phyloP scores from a whole-genome alignment of 1,140 invertebrate species.

The Sycobia sp. region DNA sequence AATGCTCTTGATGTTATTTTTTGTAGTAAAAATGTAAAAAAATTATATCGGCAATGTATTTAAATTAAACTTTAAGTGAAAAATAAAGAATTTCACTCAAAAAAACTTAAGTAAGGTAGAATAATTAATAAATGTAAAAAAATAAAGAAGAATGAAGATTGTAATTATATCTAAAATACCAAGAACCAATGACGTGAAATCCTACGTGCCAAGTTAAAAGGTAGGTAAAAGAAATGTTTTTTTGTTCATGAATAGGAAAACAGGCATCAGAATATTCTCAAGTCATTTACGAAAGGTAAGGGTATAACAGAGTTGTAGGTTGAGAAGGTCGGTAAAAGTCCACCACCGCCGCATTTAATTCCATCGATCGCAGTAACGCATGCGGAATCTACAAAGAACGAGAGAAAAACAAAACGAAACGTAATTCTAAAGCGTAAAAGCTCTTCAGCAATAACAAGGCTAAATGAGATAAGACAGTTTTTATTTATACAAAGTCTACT shows the following conservation, averaged over 20 bases:
- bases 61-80: too few relatives aligned
- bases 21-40: too few relatives aligned
- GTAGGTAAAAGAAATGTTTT: conserved; percentile 19
- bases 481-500: conserved; percentile 2
- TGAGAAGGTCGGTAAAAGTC: conserved; percentile 40
- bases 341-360: conserved; percentile 61
- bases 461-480: conserved; percentile 13
- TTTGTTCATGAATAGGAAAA: conserved; percentile 30
- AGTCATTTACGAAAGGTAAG: neutral
- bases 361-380: conserved; percentile 62
- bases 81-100: conserved; percentile 29
- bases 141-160: conserved; percentile 32
- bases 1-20: too few relatives aligned
- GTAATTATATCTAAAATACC: conserved; percentile 47
- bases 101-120: conserved; percentile 19
- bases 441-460: conserved; percentile 14
- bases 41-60: too few relatives aligned
- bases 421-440: conserved; percentile 30
- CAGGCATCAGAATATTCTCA: neutral
- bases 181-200: conserved; percentile 45
- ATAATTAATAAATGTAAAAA: conserved; percentile 6
- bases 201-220: conserved; percentile 45
- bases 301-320: neutral
- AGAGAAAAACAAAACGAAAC: conserved; percentile 34
- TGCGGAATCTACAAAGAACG: conserved; percentile 62